These are phyloP conservation scores for Tor tambroides DNA, from an alignment of 2,113 vertebrate genomes.

Conservation along the genomic window DNA sequence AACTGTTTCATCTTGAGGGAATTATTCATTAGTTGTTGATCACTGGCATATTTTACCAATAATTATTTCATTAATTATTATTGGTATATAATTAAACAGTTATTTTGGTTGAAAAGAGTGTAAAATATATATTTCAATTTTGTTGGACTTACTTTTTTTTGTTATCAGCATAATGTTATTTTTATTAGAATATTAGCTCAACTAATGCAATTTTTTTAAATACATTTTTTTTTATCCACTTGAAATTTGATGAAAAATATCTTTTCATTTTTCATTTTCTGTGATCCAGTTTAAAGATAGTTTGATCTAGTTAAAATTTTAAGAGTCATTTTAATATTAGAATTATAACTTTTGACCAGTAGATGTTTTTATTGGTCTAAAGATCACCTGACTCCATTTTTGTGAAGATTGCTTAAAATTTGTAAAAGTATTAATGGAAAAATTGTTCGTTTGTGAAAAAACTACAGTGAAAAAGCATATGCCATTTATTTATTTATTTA, in stretches of 20 bases:
- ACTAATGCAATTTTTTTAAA: neutral
- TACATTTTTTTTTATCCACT: neutral
- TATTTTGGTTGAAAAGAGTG: neutral
- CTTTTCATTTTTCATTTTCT: neutral
- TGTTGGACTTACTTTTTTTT: no score
- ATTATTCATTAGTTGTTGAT: neutral
- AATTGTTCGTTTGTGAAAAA: no score
- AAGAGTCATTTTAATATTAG: no score
- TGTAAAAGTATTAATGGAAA: no score
- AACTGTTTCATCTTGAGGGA: neutral
- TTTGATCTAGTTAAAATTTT: no score
- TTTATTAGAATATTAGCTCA: neutral
- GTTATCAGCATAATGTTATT: neutral
- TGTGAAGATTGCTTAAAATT: neutral
- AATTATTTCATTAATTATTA: neutral
- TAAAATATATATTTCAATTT: no score
- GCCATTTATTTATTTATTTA: no score
- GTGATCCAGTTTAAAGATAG: no score
- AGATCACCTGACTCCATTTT: neutral
- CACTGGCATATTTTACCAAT: neutral
- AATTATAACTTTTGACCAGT: neutral
- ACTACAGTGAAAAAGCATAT: no score
- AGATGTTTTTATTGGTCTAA: neutral
- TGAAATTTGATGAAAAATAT: neutral
- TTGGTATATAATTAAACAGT: no score